Percentiles rank a stretch among this genome's conserved stretches.
Conservation (phyloP, 92 coral and sea anemone species). For the Chrysogorgia sp. region DNA sequence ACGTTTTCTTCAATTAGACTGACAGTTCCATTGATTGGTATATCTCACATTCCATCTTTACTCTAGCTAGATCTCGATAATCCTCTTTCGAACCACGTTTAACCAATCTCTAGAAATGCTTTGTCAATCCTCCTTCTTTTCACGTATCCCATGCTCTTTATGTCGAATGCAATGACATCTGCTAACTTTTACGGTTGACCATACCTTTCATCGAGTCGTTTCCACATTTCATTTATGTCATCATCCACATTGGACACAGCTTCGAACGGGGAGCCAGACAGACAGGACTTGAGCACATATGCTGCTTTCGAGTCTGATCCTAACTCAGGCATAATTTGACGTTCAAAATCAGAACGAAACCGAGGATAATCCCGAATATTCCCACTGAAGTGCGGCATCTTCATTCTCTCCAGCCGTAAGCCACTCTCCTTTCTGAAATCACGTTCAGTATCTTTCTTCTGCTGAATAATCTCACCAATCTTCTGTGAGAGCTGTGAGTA, state of each 20-base stretch:
- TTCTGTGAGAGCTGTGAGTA: constrained; percentile 5
- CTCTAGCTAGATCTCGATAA: constrained; percentile 39
- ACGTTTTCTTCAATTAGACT: constrained; percentile 45
- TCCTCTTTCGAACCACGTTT: constrained; percentile 38
- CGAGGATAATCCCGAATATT: not conserved
- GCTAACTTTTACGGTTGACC: constrained; percentile 36
- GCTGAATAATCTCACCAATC: not conserved
- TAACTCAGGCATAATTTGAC: constrained; percentile 58
- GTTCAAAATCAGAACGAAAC: constrained; percentile 56
- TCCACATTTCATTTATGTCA: constrained; percentile 46
- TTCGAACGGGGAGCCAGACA: not conserved
- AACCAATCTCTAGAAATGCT: not conserved
- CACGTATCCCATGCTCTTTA: constrained; percentile 8
- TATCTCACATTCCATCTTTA: constrained; percentile 40
- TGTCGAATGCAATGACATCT: constrained; percentile 8
- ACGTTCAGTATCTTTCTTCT: not conserved
- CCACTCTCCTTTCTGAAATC: not conserved
- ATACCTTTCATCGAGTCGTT: constrained; percentile 48
- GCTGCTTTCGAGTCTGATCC: constrained; percentile 53
- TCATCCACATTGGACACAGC: constrained; percentile 36
- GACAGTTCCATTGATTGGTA: constrained; percentile 39
- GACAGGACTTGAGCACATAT: constrained; percentile 32
- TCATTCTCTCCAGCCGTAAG: not conserved
- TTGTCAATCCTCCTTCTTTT: no score
- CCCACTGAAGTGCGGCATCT: not conserved